Conservation (phyloP, 1,140 invertebrate genomes). For the Drosophila santomea region DNA sequence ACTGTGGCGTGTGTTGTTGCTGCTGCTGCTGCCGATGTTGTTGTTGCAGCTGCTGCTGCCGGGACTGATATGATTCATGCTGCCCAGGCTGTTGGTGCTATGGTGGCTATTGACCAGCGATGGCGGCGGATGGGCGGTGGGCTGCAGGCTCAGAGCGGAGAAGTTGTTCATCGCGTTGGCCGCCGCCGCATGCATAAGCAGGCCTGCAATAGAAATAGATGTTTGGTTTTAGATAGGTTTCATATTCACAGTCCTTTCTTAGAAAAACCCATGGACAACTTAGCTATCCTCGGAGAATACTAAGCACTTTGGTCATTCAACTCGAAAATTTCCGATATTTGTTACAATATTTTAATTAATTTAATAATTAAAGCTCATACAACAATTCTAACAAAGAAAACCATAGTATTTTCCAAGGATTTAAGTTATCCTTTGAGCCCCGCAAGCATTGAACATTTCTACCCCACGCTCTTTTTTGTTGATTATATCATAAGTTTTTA, state of each 20-base stretch:
- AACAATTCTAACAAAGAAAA: background rate
- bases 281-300: background rate
- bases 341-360: too few relatives aligned
- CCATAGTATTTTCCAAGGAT: background rate
- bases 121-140: slow-evolving; percentile 25
- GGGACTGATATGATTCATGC: slow-evolving; percentile 63
- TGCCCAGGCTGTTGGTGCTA: slow-evolving; percentile 63
- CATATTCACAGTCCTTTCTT: background rate
- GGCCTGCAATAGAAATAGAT: slow-evolving; percentile 47
- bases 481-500: slow-evolving; percentile 85
- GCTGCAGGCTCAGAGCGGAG: slow-evolving; percentile 65
- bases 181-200: slow-evolving; percentile 65
- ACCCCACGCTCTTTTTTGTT: slow-evolving; percentile 60
- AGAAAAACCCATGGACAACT: background rate
- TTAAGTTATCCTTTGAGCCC: background rate
- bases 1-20: slow-evolving; percentile 21
- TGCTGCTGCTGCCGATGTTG: slow-evolving; percentile 4
- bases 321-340: too few relatives aligned
- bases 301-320: background rate
- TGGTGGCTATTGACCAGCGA: slow-evolving; percentile 20
- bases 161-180: slow-evolving; percentile 72
- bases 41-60: slow-evolving; percentile 4
- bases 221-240: background rate
- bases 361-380: too few relatives aligned
- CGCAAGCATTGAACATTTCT: background rate